Evolutionary conservation across 30 jellyfish, hydroid and myxozoan species (phyloP).

Genomic region (Clytia hemisphaerica): DNA sequence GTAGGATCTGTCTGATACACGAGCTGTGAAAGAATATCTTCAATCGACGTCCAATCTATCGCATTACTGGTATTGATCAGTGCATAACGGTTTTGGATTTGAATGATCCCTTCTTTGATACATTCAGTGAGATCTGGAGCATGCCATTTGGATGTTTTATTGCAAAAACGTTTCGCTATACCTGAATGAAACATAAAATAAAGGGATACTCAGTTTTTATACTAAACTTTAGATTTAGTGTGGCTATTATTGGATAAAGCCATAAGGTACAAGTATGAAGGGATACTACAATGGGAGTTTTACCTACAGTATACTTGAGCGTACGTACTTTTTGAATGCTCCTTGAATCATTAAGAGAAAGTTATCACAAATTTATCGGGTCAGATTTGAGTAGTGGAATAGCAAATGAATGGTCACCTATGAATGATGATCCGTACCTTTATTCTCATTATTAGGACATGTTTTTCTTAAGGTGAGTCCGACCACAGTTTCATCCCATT

Average conservation of each 20-base stretch:
- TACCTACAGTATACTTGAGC: no score
- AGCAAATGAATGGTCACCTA: slow-evolving; percentile 21
- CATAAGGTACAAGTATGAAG: no score
- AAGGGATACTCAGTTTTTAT: no score
- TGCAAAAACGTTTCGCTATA: slow-evolving; percentile 5
- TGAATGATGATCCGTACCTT: no score
- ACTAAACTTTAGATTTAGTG: no score
- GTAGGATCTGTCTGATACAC: slow-evolving; percentile 32
- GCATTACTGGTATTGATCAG: background rate
- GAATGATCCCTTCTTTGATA: slow-evolving; percentile 4
- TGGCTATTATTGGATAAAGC: no score
- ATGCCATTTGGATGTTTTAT: slow-evolving; percentile 12
- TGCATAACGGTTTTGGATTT: background rate
- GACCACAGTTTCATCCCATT: slow-evolving; percentile 53
- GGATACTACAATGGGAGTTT: no score
- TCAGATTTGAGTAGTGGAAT: background rate
- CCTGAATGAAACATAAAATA: slow-evolving; percentile 11
- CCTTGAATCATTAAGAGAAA: slow-evolving; percentile 30
- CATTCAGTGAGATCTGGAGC: slow-evolving; percentile 23
- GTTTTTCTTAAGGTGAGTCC: slow-evolving; percentile 11
- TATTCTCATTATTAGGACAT: slow-evolving; percentile 44
- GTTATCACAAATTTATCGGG: background rate
- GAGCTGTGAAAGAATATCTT: no score
- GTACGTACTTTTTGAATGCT: no score
- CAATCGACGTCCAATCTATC: background rate